phyloP scores from a whole-genome alignment of 2,797 vertebrate genomes.

The Danio kyathit region DNA sequence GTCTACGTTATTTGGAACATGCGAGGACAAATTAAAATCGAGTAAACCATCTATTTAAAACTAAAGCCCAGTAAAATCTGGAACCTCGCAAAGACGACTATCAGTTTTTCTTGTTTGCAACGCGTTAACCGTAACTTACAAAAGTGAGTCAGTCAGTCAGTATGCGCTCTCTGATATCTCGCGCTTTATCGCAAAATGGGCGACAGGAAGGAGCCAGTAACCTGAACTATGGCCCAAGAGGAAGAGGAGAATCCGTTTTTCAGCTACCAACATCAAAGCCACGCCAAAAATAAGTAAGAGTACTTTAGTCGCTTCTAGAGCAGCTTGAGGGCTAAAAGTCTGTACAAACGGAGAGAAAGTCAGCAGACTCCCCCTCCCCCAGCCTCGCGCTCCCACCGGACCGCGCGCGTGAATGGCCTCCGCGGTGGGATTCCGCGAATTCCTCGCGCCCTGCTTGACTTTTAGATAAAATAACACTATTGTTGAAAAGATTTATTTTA shows the following conservation, averaged over 20 bases:
- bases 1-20: too few species aligned
- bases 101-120: too few species aligned
- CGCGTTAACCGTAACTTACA: background rate
- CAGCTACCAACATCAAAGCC: background rate
- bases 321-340: background rate
- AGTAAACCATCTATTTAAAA: too few species aligned
- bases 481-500: background rate
- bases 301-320: background rate
- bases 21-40: too few species aligned
- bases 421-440: slow-evolving; percentile 47
- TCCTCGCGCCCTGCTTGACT: slow-evolving; percentile 16
- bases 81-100: background rate
- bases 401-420: slow-evolving; percentile 35
- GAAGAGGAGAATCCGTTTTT: background rate
- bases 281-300: background rate
- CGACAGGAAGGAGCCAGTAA: slow-evolving; percentile 50
- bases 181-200: slow-evolving; percentile 51
- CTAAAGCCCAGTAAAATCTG: background rate
- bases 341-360: background rate
- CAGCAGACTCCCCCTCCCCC: slow-evolving; percentile 35
- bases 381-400: slow-evolving; percentile 29
- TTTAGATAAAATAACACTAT: background rate
- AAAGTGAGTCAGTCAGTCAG: background rate
- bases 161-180: background rate
- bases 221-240: slow-evolving; percentile 8